Conservation (phyloP, 2,113 vertebrate genomes). For the Hippocampus comes region DNA sequence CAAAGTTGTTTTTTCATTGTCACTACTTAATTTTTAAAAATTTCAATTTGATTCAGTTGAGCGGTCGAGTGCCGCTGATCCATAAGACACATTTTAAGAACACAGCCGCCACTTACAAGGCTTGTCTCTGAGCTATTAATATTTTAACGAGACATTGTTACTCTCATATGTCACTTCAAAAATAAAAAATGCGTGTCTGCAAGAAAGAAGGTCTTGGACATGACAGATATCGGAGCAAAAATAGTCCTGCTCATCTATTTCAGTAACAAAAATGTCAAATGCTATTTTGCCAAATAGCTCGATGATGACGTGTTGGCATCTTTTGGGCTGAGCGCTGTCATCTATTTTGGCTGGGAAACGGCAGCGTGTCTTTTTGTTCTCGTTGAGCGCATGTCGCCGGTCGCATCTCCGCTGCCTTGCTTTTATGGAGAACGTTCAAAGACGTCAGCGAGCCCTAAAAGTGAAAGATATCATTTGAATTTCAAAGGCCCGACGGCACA, state of each 20-base stretch:
- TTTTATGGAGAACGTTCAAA: constrained; percentile 55
- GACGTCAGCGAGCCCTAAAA: constrained; percentile 46
- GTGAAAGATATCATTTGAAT: constrained; percentile 64
- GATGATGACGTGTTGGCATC: constrained; percentile 46
- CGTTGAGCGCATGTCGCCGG: constrained; percentile 18
- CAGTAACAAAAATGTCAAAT: constrained; percentile 10
- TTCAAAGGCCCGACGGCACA: constrained; percentile 64
- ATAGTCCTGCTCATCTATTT: constrained; percentile 36
- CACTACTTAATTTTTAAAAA: no score
- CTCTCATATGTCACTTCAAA: neutral
- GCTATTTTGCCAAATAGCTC: constrained; percentile 1
- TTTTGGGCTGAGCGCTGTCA: constrained; percentile 28
- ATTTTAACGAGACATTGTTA: neutral
- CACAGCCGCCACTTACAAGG: neutral
- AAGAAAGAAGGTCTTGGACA: constrained; percentile 16
- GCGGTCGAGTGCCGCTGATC: no score
- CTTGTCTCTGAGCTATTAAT: neutral
- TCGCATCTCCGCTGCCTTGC: constrained; percentile 44
- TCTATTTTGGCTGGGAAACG: constrained; percentile 50
- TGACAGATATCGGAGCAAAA: constrained; percentile 16
- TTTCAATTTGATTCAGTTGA: no score
- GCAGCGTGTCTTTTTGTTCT: constrained; percentile 44
- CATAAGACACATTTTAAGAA: neutral
- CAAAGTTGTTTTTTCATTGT: no score
- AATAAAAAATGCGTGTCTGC: neutral